Percentiles rank a stretch among this genome's conserved stretches.
These are phyloP conservation scores for Leucoma salicis DNA, from an alignment of 2,888 invertebrate genomes.

Conservation along the genomic window DNA sequence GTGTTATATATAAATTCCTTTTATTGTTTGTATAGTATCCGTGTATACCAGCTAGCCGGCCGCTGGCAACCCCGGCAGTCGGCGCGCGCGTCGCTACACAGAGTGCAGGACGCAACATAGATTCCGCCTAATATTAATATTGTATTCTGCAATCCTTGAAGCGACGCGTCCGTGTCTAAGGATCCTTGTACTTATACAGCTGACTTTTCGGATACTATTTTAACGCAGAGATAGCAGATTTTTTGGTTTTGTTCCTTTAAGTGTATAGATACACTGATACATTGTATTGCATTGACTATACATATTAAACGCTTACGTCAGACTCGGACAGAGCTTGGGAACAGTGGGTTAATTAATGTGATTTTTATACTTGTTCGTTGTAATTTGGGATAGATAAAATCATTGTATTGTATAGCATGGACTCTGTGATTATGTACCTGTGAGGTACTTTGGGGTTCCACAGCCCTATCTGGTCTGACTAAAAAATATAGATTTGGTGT, in stretches of 20 bases:
- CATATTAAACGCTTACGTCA: conserved; percentile 65
- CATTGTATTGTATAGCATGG: conserved; percentile 53
- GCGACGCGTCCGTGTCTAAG: conserved; percentile 58
- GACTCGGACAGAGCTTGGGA: conserved; percentile 56
- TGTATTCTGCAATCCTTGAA: conserved; percentile 77
- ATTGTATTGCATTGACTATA: conserved; percentile 42
- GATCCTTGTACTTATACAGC: conserved; percentile 72
- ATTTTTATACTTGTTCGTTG: conserved; percentile 70
- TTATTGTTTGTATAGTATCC: conserved; percentile 75
- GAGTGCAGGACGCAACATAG: conserved; percentile 73
- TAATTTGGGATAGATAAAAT: conserved; percentile 55
- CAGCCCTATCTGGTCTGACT: conserved; percentile 64
- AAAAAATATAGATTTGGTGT: conserved; percentile 46
- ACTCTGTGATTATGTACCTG: conserved; percentile 78
- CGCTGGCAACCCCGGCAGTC: conserved; percentile 20
- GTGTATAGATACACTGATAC: conserved; percentile 76
- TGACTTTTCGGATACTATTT: conserved; percentile 71
- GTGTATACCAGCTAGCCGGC: conserved; percentile 60
- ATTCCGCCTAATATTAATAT: conserved; percentile 80
- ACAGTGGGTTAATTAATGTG: conserved; percentile 65
- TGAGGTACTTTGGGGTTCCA: conserved; percentile 60
- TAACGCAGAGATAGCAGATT: conserved; percentile 57
- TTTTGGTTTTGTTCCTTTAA: conserved; percentile 82
- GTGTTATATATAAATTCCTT: conserved; percentile 76
- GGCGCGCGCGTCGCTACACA: conserved; percentile 61